phyloP scores from a whole-genome alignment of 2,888 invertebrate genomes.

The Vannuccia rotundouncinata region DNA sequence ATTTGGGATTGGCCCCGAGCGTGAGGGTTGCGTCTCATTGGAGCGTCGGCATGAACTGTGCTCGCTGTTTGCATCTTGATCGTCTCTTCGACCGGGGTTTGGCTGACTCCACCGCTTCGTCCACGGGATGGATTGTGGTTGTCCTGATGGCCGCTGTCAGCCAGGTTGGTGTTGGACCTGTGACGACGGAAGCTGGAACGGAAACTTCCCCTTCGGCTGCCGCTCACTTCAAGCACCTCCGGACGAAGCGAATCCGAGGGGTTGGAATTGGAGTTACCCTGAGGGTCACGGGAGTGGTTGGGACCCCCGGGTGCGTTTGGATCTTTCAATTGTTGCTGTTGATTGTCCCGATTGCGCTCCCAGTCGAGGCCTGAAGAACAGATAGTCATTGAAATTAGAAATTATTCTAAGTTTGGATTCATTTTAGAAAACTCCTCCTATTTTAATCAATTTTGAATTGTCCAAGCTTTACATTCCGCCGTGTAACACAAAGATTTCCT shows the following conservation, averaged over 20 bases:
- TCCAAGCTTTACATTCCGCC: too few relatives aligned
- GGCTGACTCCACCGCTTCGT: neutral
- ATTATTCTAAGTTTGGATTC: neutral
- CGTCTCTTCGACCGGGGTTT: neutral
- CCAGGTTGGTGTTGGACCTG: neutral
- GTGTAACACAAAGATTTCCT: too few relatives aligned
- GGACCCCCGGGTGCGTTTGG: neutral
- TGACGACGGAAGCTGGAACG: conserved; percentile 36
- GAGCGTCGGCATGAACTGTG: neutral
- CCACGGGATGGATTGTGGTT: neutral
- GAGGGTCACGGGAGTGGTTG: neutral
- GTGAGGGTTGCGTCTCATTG: neutral
- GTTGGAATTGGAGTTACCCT: neutral
- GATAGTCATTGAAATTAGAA: neutral
- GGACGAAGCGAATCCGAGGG: neutral
- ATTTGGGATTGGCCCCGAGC: too few relatives aligned
- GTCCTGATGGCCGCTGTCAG: neutral
- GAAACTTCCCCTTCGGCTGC: conserved; percentile 37
- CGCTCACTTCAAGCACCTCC: conserved; percentile 35
- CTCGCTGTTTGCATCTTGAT: neutral
- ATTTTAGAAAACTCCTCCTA: too few relatives aligned
- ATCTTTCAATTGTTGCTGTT: neutral
- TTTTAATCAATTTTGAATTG: too few relatives aligned
- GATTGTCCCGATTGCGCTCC: neutral
- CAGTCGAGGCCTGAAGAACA: neutral